Percentiles rank a stretch among this genome's conserved stretches.
phyloP scores from a whole-genome alignment of 2,888 invertebrate genomes.

The Lissonota sp. region DNA sequence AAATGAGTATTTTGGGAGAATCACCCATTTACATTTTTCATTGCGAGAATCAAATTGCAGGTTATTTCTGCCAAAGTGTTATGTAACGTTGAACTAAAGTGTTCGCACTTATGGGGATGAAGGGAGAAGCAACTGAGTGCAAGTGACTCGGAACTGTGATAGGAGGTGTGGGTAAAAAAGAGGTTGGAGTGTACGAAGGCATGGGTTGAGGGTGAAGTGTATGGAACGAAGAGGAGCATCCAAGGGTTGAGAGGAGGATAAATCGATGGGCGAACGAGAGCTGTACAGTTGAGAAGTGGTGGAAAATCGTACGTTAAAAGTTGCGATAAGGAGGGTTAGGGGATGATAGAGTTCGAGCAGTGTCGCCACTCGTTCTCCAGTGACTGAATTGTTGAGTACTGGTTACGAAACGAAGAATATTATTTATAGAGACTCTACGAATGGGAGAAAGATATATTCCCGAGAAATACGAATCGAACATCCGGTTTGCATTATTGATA shows the following conservation, averaged over 20 bases:
- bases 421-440: conserved; percentile 11
- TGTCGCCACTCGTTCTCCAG: conserved; percentile 32
- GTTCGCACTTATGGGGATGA: conserved; percentile 2
- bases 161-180: conserved; percentile 34
- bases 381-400: conserved; percentile 43
- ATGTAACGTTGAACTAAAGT: neutral
- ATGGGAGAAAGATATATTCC: conserved; percentile 11
- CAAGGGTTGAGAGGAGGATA: conserved; percentile 14
- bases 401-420: conserved; percentile 6
- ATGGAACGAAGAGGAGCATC: neutral
- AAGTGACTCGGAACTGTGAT: conserved; percentile 11
- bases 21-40: no score
- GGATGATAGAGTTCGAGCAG: conserved; percentile 21
- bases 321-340: conserved; percentile 35
- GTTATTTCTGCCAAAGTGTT: neutral
- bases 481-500: neutral
- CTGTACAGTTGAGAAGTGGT: conserved; percentile 22
- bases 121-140: conserved; percentile 12
- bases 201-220: conserved; percentile 22
- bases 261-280: conserved; percentile 49
- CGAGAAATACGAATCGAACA: conserved; percentile 20
- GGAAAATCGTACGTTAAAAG: conserved; percentile 50
- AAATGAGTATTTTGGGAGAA: no score
- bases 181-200: neutral
- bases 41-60: no score